Percentiles rank a stretch among this genome's conserved stretches.
phyloP scores from a whole-genome alignment of 2,888 invertebrate species.

The Himalopsyche anomala region DNA sequence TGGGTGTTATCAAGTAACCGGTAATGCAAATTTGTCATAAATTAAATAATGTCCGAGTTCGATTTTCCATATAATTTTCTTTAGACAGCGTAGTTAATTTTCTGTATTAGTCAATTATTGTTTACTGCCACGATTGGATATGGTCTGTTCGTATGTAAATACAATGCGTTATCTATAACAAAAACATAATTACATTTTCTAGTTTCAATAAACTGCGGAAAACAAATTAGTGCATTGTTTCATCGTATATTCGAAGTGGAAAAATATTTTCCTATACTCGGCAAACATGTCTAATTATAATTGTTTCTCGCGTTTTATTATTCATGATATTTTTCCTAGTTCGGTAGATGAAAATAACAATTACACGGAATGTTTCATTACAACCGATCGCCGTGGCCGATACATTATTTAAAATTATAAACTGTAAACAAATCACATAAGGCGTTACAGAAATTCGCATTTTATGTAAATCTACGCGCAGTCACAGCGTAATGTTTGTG shows the following conservation, averaged over 20 bases:
- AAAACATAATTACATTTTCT: not conserved
- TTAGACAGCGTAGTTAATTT: not conserved
- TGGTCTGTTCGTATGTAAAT: not conserved
- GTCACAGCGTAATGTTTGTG: too few relatives aligned
- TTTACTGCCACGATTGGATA: not conserved
- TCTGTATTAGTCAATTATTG: not conserved
- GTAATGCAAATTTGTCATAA: too few relatives aligned
- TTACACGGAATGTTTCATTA: too few relatives aligned
- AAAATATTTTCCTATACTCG: not conserved
- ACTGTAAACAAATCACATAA: too few relatives aligned
- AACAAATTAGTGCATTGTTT: constrained; percentile 36
- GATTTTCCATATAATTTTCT: not conserved
- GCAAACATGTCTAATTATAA: not conserved
- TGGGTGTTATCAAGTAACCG: too few relatives aligned
- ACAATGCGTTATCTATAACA: not conserved
- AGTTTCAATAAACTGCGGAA: constrained; percentile 31
- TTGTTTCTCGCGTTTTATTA: not conserved
- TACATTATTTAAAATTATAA: too few relatives aligned
- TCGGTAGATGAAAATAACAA: not conserved
- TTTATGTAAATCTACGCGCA: too few relatives aligned
- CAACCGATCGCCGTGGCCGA: too few relatives aligned
- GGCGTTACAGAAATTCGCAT: too few relatives aligned
- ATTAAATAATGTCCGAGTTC: too few relatives aligned
- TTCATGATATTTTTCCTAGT: not conserved
- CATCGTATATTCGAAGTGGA: constrained; percentile 5